Percentiles rank a stretch among this genome's conserved stretches.
phyloP scores from a whole-genome alignment of 2,888 invertebrate genomes.

The Agrenia bidenticulata region DNA sequence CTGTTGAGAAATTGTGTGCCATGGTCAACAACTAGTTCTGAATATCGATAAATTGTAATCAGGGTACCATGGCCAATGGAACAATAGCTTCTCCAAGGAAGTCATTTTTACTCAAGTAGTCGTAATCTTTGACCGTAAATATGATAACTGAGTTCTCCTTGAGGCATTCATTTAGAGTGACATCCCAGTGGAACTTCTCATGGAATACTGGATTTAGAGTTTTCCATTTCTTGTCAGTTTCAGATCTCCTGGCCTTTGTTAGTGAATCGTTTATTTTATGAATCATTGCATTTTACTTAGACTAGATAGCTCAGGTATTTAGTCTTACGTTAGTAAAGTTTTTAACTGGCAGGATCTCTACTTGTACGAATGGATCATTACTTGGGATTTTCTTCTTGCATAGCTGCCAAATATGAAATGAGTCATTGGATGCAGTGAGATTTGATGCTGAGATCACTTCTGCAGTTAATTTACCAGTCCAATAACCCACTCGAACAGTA shows the following conservation, averaged over 20 bases:
- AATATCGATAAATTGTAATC: background rate
- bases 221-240: slow-evolving; percentile 33
- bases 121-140: slow-evolving; percentile 48
- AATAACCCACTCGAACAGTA: slow-evolving; percentile 34
- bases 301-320: background rate
- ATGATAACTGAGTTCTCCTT: slow-evolving; percentile 33
- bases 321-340: slow-evolving; percentile 30
- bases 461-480: slow-evolving; percentile 36
- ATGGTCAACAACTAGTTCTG: background rate
- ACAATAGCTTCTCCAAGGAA: slow-evolving; percentile 49
- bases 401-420: slow-evolving; percentile 20
- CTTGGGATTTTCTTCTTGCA: slow-evolving; percentile 27
- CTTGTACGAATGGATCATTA: slow-evolving; percentile 47
- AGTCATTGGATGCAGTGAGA: slow-evolving; percentile 35
- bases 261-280: background rate
- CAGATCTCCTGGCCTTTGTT: slow-evolving; percentile 24
- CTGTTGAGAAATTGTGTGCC: slow-evolving; percentile 23
- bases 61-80: slow-evolving; percentile 36
- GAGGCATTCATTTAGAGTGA: slow-evolving; percentile 29
- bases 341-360: slow-evolving; percentile 34
- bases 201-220: slow-evolving; percentile 47
- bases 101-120: slow-evolving; percentile 39
- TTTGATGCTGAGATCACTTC: slow-evolving; percentile 39
- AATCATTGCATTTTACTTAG: too few species aligned
- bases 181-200: slow-evolving; percentile 44